Evolutionary conservation across 64 coral and sea anemone species (phyloP).

Genomic region (Anthopleura sola): DNA sequence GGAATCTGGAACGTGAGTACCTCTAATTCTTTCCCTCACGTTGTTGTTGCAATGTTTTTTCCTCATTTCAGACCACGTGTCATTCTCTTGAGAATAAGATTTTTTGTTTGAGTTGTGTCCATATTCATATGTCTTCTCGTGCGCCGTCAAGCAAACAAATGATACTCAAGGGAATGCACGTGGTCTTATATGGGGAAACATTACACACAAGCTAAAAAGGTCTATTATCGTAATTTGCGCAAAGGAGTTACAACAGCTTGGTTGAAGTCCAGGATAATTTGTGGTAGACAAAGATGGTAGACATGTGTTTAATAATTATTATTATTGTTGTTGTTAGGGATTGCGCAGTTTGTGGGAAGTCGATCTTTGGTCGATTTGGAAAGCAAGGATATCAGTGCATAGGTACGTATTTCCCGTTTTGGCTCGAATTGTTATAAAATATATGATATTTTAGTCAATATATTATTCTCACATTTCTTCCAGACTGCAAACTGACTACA

Average conservation of each 20-base stretch:
- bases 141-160: too few species aligned
- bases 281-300: neutral
- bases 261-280: too few species aligned
- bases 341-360: constrained; percentile 63
- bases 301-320: neutral
- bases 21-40: neutral
- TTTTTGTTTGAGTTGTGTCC: too few species aligned
- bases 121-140: too few species aligned
- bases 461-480: neutral
- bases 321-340: neutral
- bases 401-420: constrained; percentile 47
- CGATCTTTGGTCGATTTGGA: constrained; percentile 60
- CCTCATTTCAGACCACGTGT: too few species aligned
- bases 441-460: neutral
- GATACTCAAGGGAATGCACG: too few species aligned
- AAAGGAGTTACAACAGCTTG: too few species aligned
- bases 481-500: constrained; percentile 73
- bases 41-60: neutral
- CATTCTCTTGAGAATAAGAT: too few species aligned
- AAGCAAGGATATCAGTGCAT: constrained; percentile 89
- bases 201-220: too few species aligned
- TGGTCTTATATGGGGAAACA: too few species aligned
- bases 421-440: neutral
- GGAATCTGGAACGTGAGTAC: constrained; percentile 9
- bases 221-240: too few species aligned